Conservation (phyloP, 2,888 invertebrate species). For the Rhorus exstirpatorius region DNA sequence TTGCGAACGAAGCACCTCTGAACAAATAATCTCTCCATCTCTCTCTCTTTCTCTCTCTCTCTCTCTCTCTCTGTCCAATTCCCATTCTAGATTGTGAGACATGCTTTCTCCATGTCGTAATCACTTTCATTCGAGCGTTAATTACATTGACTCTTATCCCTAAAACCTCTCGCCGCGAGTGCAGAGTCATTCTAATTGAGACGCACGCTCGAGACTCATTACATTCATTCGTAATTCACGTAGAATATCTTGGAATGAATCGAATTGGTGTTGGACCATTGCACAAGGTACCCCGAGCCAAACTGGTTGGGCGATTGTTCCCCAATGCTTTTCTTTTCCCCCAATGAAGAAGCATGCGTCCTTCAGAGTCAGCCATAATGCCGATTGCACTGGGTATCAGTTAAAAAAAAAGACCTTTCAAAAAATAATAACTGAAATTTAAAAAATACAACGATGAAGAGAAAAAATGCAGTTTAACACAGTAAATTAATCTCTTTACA, state of each 20-base stretch:
- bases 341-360: neutral
- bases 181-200: constrained; percentile 60
- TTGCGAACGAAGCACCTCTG: constrained; percentile 62
- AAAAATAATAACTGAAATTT: no score
- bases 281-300: neutral
- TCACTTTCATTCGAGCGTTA: constrained; percentile 70
- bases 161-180: constrained; percentile 15
- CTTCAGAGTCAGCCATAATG: no score
- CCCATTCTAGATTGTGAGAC: constrained; percentile 30
- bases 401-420: no score
- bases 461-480: no score
- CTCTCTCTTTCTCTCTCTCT: constrained; percentile 25
- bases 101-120: constrained; percentile 63
- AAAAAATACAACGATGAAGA: no score
- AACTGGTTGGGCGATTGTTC: neutral
- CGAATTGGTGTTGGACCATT: neutral
- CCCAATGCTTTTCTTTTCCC: neutral
- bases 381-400: no score
- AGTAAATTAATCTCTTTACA: no score
- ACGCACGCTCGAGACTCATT: constrained; percentile 41
- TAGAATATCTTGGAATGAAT: constrained; percentile 1
- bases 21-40: constrained; percentile 61
- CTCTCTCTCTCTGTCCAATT: constrained; percentile 22
- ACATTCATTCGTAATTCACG: constrained; percentile 37
- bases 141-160: constrained; percentile 67